Evolutionary conservation across 2,888 invertebrate species (phyloP).

Genomic region (Cheilosia vulpina): DNA sequence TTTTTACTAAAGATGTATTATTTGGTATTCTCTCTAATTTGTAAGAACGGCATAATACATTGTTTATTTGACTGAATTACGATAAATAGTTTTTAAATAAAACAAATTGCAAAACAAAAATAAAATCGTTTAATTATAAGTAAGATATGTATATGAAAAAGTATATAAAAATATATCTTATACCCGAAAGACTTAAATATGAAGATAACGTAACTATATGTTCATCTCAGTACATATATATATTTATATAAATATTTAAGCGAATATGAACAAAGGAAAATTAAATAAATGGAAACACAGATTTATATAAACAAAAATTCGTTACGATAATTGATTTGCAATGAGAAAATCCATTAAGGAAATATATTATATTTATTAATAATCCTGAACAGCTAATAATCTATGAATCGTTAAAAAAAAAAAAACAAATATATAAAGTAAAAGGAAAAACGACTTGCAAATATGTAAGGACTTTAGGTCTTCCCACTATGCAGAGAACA

Average conservation of each 20-base stretch:
- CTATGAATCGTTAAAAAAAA: not conserved
- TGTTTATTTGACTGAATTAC: conserved; percentile 63
- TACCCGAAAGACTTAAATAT: conserved; percentile 64
- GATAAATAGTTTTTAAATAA: conserved; percentile 36
- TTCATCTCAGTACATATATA: conserved; percentile 41
- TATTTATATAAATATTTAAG: conserved; percentile 42
- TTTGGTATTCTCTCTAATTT: conserved; percentile 21
- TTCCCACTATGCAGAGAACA: too few relatives aligned
- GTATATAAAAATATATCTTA: conserved; percentile 43
- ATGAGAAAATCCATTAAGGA: not conserved
- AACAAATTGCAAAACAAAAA: conserved; percentile 2
- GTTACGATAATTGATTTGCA: not conserved
- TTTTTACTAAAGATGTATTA: conserved; percentile 1
- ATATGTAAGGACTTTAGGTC: too few relatives aligned
- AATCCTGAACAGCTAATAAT: not conserved
- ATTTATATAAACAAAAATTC: conserved; percentile 19
- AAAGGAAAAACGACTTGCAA: not conserved
- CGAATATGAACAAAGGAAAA: conserved; percentile 17
- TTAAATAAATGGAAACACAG: conserved; percentile 1
- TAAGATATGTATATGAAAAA: conserved; percentile 25
- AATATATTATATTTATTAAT: not conserved
- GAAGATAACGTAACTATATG: conserved; percentile 30
- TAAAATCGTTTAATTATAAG: conserved; percentile 9
- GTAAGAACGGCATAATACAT: conserved; percentile 44
- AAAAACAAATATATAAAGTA: not conserved